A percentile compares a stretch with the other conserved stretches of the same genome.
Conservation (phyloP, 2,113 vertebrate genomes). For the Budorcas taxicolor region DNA sequence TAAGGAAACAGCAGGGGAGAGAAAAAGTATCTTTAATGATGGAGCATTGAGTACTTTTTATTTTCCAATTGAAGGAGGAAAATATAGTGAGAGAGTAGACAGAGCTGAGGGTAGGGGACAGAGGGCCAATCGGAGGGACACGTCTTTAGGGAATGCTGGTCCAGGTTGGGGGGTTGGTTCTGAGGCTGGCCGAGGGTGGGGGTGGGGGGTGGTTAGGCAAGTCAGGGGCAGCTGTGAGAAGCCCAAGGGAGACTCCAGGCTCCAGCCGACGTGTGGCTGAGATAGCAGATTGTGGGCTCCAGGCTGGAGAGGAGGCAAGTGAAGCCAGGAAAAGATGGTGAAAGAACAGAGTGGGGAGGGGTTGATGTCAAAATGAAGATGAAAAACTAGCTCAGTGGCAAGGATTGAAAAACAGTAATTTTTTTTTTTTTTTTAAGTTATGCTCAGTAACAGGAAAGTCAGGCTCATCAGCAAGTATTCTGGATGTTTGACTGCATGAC, state of each 20-base stretch:
- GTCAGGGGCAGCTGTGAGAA: background rate
- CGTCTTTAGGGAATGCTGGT: fast-evolving
- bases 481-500: background rate
- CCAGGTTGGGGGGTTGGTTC: fast-evolving
- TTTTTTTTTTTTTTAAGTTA: background rate
- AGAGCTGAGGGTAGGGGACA: background rate
- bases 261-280: background rate
- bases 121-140: background rate
- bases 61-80: background rate
- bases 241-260: background rate
- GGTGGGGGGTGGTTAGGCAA: background rate
- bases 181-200: background rate
- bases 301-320: background rate
- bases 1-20: background rate
- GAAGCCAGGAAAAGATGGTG: background rate
- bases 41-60: background rate
- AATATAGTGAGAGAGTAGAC: background rate
- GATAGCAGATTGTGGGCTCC: background rate
- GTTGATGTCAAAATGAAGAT: background rate
- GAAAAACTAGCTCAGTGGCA: background rate
- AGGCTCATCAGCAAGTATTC: background rate
- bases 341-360: background rate
- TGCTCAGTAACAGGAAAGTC: background rate
- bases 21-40: background rate
- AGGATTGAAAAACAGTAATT: background rate